Conservation (phyloP, 2,113 vertebrate species). For the Cranoglanis bouderius region DNA sequence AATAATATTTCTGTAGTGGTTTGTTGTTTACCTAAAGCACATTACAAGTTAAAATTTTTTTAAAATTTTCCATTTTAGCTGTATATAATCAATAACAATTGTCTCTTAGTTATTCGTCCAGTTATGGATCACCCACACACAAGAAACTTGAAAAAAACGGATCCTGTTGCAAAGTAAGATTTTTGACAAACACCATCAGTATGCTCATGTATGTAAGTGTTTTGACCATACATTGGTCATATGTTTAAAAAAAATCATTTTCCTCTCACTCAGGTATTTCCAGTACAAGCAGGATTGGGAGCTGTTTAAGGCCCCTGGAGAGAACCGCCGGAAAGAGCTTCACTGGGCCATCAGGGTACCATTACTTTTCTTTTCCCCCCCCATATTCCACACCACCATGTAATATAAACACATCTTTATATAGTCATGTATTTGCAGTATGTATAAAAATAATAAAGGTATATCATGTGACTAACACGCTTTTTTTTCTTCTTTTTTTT, state of each 20-base stretch:
- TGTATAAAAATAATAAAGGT: neutral
- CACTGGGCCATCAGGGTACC: constrained; percentile 73
- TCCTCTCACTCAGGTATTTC: constrained; percentile 69
- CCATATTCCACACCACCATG: neutral
- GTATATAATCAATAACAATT: neutral
- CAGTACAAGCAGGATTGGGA: constrained; percentile 80
- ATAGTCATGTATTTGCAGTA: neutral
- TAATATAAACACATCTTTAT: neutral
- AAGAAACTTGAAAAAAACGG: constrained; percentile 70
- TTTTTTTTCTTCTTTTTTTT: neutral
- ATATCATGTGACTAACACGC: neutral
- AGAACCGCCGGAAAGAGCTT: constrained; percentile 67
- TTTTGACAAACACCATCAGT: neutral
- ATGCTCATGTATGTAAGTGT: neutral
- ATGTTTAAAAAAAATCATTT: neutral
- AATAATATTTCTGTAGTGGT: neutral
- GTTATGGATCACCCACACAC: constrained; percentile 66
- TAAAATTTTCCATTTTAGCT: neutral
- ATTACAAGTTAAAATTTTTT: neutral
- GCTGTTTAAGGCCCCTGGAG: constrained; percentile 71
- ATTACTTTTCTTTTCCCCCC: no score
- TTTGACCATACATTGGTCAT: neutral
- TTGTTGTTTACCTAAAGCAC: neutral
- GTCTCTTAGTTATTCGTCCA: constrained; percentile 74
- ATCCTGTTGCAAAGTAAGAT: constrained; percentile 74